phyloP scores from a whole-genome alignment of 1,140 invertebrate species.

The Eupeodes corollae region DNA sequence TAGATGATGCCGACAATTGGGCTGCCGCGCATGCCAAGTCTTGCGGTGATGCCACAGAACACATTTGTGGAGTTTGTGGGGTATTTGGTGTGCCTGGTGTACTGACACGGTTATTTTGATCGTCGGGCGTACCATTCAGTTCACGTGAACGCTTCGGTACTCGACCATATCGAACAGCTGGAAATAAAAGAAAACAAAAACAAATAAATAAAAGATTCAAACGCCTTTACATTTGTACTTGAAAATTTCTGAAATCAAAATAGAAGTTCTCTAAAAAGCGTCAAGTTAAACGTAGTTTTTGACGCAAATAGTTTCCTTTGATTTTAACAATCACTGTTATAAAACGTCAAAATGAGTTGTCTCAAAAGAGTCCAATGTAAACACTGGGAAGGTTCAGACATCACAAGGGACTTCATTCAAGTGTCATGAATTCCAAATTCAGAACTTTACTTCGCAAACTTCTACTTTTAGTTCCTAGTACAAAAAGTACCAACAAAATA shows the following conservation, averaged over 20 bases:
- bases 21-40: conserved; percentile 23
- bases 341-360: too few relatives aligned
- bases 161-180: conserved; percentile 90
- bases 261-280: conserved; percentile 1
- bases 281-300: background rate
- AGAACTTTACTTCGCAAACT: too few relatives aligned
- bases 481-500: too few relatives aligned
- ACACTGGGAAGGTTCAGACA: too few relatives aligned
- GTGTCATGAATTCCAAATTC: too few relatives aligned
- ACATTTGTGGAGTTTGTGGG: conserved; percentile 38
- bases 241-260: conserved; percentile 17
- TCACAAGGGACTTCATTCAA: too few relatives aligned
- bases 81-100: conserved; percentile 28
- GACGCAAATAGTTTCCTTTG: too few relatives aligned
- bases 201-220: background rate
- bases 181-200: conserved; percentile 18
- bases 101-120: conserved; percentile 30
- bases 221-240: conserved; percentile 5
- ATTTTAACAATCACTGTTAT: too few relatives aligned
- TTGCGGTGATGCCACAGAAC: conserved; percentile 36
- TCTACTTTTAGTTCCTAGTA: too few relatives aligned
- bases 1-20: conserved; percentile 32
- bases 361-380: too few relatives aligned
- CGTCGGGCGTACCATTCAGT: conserved; percentile 43
- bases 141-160: conserved; percentile 88